These are phyloP conservation scores for Argynnis bischoffii DNA, from an alignment of 2,888 invertebrate genomes.

Conservation along the genomic window DNA sequence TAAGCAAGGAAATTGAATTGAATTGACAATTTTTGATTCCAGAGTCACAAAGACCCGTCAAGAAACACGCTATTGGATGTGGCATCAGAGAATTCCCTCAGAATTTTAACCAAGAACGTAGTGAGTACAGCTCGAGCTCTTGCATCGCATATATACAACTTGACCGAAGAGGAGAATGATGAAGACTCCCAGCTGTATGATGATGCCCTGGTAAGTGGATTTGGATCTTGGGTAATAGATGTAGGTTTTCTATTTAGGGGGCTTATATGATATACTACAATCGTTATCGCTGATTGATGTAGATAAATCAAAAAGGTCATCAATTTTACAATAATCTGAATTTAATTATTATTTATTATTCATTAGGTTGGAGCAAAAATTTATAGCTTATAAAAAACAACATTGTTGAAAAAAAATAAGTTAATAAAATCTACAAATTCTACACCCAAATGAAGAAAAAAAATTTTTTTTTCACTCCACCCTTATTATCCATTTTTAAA, in stretches of 20 bases:
- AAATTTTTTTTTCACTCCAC: too few species aligned
- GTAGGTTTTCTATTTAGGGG: not conserved
- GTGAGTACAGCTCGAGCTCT: slow-evolving; percentile 91
- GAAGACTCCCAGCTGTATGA: slow-evolving; percentile 84
- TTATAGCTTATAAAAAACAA: too few species aligned
- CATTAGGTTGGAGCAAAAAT: too few species aligned
- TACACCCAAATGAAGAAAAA: too few species aligned
- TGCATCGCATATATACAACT: slow-evolving; percentile 90
- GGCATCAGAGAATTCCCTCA: slow-evolving; percentile 79
- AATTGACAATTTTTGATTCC: slow-evolving; percentile 38
- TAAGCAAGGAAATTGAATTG: not conserved
- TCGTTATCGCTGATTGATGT: too few species aligned
- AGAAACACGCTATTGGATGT: slow-evolving; percentile 85
- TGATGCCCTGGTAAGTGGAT: slow-evolving; percentile 86
- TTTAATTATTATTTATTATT: too few species aligned
- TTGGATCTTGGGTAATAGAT: not conserved
- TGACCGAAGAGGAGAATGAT: slow-evolving; percentile 68
- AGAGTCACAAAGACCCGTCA: slow-evolving; percentile 84
- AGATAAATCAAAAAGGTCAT: too few species aligned
- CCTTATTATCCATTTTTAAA: too few species aligned
- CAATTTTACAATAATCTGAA: too few species aligned
- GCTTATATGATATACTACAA: not conserved
- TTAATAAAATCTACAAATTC: too few species aligned
- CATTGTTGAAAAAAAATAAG: too few species aligned
- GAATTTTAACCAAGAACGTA: slow-evolving; percentile 85